Conservation (phyloP, 2,888 invertebrate genomes). For the Hyposoter dolosus region DNA sequence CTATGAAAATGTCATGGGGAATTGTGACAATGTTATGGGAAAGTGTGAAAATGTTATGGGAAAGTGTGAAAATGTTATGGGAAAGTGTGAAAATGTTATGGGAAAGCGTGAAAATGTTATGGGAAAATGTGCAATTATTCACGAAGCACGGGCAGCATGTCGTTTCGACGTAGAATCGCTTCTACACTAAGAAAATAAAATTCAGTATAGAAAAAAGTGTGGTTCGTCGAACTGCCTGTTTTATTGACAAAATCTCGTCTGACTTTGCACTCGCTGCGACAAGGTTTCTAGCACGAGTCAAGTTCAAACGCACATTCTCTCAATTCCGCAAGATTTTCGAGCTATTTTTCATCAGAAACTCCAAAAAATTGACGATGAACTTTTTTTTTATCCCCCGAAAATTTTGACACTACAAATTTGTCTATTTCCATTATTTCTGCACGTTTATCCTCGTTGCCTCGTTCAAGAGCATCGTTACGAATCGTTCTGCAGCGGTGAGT, state of each 20-base stretch:
- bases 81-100: too few species aligned
- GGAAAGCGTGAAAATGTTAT: too few species aligned
- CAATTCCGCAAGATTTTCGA: not conserved
- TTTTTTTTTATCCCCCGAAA: not conserved
- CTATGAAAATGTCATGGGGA: too few species aligned
- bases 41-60: too few species aligned
- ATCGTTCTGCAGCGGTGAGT: not conserved
- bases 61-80: too few species aligned
- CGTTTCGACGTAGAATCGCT: not conserved
- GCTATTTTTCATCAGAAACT: not conserved
- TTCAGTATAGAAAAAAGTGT: not conserved
- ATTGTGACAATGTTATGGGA: too few species aligned
- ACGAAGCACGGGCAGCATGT: not conserved
- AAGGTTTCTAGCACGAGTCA: slow-evolving; percentile 51
- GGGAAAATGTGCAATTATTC: not conserved
- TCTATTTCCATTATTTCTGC: too few species aligned
- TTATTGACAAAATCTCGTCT: slow-evolving; percentile 16
- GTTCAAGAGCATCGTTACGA: not conserved
- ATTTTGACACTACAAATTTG: not conserved
- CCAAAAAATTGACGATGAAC: not conserved
- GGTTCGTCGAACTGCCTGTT: slow-evolving; percentile 23
- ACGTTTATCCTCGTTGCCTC: too few species aligned
- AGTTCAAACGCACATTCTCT: slow-evolving; percentile 61
- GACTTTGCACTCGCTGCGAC: not conserved
- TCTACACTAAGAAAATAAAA: slow-evolving; percentile 1